phyloP scores from a whole-genome alignment of 2,888 invertebrate species.

The Drosophila paucipuncta region DNA sequence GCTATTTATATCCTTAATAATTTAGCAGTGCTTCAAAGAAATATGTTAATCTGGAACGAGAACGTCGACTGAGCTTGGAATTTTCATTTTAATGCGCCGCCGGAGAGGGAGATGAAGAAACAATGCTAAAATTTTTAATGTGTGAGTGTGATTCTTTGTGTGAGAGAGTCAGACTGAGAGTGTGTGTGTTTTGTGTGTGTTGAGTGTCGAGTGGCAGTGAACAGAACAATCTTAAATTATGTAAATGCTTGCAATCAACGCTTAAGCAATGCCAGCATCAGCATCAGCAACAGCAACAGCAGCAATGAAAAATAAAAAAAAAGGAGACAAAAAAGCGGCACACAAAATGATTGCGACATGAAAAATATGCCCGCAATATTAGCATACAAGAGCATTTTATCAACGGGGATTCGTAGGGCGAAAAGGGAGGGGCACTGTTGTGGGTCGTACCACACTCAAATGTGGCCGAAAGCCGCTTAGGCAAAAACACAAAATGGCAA shows the following conservation, averaged over 20 bases:
- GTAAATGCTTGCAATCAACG: conserved; percentile 79
- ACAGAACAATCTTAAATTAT: conserved; percentile 73
- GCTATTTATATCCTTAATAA: conserved; percentile 77
- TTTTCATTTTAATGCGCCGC: conserved; percentile 71
- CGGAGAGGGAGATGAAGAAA: conserved; percentile 39
- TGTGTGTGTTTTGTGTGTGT: background rate
- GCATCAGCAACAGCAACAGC: conserved; percentile 12
- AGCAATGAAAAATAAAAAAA: conserved; percentile 22
- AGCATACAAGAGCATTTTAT: conserved; percentile 61
- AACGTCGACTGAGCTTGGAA: conserved; percentile 48
- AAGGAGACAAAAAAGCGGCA: conserved; percentile 23
- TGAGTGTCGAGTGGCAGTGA: conserved; percentile 50
- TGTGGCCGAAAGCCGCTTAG: conserved; percentile 63
- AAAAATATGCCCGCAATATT: conserved; percentile 74
- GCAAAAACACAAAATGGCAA: conserved; percentile 22
- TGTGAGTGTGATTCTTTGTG: conserved; percentile 1
- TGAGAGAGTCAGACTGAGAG: background rate
- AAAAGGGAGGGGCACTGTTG: background rate
- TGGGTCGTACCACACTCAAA: conserved; percentile 7
- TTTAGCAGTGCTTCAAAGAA: conserved; percentile 69
- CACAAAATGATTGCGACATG: conserved; percentile 73
- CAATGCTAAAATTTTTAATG: conserved; percentile 15
- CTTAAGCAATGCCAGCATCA: conserved; percentile 61
- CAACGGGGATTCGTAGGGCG: background rate
- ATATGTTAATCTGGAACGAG: conserved; percentile 72